A percentile compares a stretch with the other conserved stretches of the same genome.
Evolutionary conservation across 2,888 invertebrate species (phyloP).

Genomic region (Lepidonotus clava): DNA sequence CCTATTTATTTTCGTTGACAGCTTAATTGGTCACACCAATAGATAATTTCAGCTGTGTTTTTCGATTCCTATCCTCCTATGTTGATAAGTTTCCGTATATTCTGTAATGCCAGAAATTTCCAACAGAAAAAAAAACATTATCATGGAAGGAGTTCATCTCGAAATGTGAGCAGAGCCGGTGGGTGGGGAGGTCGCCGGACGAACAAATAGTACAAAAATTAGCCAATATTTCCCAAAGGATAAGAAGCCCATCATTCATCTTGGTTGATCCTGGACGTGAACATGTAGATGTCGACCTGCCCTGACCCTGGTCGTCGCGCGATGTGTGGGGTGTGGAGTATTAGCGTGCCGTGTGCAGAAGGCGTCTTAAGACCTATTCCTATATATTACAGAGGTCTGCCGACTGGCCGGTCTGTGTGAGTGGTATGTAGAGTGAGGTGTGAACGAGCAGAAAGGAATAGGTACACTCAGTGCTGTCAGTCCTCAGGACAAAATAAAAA

Average conservation of each 20-base stretch:
- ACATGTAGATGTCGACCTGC: background rate
- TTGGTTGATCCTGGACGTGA: background rate
- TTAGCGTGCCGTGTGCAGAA: background rate
- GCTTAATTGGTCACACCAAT: background rate
- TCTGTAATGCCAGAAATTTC: too few relatives aligned
- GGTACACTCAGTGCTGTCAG: background rate
- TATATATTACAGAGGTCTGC: too few relatives aligned
- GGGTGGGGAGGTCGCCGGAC: background rate
- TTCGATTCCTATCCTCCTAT: too few relatives aligned
- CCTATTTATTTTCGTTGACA: too few relatives aligned
- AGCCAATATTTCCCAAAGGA: too few relatives aligned
- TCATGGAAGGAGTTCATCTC: too few relatives aligned
- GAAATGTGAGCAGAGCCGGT: conserved; percentile 10
- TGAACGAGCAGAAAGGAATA: background rate
- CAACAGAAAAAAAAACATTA: too few relatives aligned
- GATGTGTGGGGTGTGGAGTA: background rate
- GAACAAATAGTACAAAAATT: background rate
- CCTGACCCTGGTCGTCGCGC: background rate
- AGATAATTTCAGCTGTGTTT: too few relatives aligned
- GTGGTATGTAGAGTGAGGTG: background rate
- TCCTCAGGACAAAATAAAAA: conserved; percentile 36
- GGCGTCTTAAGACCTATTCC: background rate
- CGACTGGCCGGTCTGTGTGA: too few relatives aligned
- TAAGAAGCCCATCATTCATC: background rate
- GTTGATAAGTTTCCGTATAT: too few relatives aligned